Conservation (phyloP, 2,113 vertebrate genomes). For the Dromaius novaehollandiae region DNA sequence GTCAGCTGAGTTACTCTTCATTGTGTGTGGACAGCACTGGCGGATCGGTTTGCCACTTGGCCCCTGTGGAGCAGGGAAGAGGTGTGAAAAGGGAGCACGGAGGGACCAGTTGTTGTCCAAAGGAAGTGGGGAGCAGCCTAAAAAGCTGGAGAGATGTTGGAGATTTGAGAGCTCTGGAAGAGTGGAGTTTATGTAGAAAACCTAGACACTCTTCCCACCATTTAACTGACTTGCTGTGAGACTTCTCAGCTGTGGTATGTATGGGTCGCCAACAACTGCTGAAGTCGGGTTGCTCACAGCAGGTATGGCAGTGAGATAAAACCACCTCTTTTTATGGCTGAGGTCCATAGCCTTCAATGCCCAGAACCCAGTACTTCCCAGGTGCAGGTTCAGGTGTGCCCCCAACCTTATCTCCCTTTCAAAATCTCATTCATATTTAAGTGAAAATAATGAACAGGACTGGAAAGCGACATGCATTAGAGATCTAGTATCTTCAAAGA, state of each 20-base stretch:
- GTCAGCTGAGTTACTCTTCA: not conserved
- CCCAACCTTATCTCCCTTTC: not conserved
- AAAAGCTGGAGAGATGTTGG: not conserved
- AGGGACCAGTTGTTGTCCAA: not conserved
- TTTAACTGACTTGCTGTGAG: not conserved
- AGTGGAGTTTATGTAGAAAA: not conserved
- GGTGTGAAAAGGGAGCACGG: not conserved
- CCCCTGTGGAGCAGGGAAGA: not conserved
- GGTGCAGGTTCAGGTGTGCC: not conserved
- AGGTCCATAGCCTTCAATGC: not conserved
- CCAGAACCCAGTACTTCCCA: not conserved
- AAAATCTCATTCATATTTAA: constrained; percentile 1
- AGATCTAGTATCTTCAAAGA: constrained; percentile 51
- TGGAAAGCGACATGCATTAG: not conserved
- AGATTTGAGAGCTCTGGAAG: not conserved
- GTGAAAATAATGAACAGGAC: not conserved
- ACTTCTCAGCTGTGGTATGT: not conserved
- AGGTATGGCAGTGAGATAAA: not conserved
- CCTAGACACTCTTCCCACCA: fast-evolving
- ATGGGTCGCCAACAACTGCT: not conserved
- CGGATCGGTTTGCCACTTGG: not conserved
- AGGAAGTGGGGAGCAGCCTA: not conserved
- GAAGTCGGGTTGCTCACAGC: not conserved
- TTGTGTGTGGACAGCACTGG: not conserved
- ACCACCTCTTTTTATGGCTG: not conserved